Conservation (phyloP, 2,888 invertebrate species). For the Erebia aethiops region DNA sequence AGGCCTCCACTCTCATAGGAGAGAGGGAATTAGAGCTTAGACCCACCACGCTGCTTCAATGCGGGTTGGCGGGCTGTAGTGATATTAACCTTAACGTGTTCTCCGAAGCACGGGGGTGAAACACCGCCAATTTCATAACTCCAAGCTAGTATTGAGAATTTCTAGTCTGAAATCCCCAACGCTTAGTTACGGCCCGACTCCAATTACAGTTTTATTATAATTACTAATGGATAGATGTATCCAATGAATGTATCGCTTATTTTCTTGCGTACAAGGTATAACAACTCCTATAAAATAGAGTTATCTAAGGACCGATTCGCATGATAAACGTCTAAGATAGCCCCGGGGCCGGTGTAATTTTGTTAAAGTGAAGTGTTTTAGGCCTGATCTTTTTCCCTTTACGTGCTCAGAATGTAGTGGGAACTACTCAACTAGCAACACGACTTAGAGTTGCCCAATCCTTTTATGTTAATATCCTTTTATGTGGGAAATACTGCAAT, state of each 20-base stretch:
- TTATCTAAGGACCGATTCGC: constrained; percentile 15
- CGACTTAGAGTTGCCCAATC: background rate
- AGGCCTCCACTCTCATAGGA: no score
- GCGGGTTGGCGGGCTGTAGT: no score
- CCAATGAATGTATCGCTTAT: background rate
- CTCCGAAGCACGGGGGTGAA: no score
- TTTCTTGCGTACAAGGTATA: constrained; percentile 2
- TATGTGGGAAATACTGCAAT: background rate
- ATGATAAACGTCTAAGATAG: constrained; percentile 25
- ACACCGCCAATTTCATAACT: no score
- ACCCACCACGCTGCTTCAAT: no score
- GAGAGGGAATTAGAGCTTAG: no score
- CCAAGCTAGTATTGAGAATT: no score
- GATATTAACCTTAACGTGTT: no score
- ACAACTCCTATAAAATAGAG: constrained; percentile 9
- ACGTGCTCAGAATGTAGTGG: constrained; percentile 35
- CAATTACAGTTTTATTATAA: no score
- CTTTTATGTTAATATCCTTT: background rate
- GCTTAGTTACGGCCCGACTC: no score
- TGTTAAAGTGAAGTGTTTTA: constrained; percentile 37
- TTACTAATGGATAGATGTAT: no score
- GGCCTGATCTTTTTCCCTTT: constrained; percentile 30
- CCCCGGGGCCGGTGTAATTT: constrained; percentile 30
- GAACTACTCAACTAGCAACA: constrained; percentile 56
- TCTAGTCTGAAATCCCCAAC: no score